These are phyloP conservation scores for Phorcus lineatus DNA, from an alignment of 2,888 invertebrate species.

Conservation along the genomic window DNA sequence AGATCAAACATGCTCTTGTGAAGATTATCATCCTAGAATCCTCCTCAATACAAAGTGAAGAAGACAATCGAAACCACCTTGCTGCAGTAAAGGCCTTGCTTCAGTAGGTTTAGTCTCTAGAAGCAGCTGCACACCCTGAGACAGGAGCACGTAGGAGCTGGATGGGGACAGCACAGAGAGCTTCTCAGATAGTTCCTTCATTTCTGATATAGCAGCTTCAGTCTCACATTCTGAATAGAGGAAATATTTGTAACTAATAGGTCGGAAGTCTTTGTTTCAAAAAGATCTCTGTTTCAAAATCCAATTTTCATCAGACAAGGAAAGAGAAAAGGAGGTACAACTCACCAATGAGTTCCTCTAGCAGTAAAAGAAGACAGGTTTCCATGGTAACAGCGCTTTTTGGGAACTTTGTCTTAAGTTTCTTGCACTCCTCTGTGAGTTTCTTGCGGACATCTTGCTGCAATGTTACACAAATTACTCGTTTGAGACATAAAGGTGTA, in stretches of 20 bases:
- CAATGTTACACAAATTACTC: background rate
- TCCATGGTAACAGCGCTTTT: background rate
- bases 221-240: too few species aligned
- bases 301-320: too few species aligned
- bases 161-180: background rate
- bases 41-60: too few species aligned
- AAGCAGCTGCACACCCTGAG: slow-evolving; percentile 50
- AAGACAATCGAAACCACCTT: slow-evolving; percentile 42
- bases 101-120: slow-evolving; percentile 44
- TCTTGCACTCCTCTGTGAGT: background rate
- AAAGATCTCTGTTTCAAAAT: too few species aligned
- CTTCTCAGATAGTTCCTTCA: slow-evolving; percentile 4
- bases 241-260: too few species aligned
- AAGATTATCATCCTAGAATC: too few species aligned
- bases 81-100: slow-evolving; percentile 47
- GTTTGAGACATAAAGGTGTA: too few species aligned
- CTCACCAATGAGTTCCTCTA: background rate
- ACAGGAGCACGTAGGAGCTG: slow-evolving; percentile 21
- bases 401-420: background rate
- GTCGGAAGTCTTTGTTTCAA: too few species aligned
- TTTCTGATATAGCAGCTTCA: too few species aligned
- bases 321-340: background rate
- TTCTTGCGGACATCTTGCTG: background rate
- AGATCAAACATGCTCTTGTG: too few species aligned
- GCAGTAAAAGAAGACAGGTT: background rate